phyloP scores from a whole-genome alignment of 1,140 invertebrate species.

The Procambarus virginalis region DNA sequence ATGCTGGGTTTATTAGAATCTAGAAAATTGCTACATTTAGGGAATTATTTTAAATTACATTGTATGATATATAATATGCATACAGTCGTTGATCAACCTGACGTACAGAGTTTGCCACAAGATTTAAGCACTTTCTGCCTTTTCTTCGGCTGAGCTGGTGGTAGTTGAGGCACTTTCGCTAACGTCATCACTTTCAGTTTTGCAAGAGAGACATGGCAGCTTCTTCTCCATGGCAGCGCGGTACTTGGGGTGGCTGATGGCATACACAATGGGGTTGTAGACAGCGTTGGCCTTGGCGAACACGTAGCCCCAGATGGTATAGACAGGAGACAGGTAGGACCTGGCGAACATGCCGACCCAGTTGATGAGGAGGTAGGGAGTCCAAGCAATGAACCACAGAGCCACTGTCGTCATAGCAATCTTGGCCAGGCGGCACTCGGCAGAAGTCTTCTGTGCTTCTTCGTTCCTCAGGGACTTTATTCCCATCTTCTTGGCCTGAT shows the following conservation, averaged over 20 bases:
- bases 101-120: not conserved
- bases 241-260: conserved; percentile 28
- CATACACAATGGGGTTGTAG: conserved; percentile 23
- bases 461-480: conserved; percentile 11
- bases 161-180: not conserved
- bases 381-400: conserved; percentile 24
- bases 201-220: conserved; percentile 7
- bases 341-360: not conserved
- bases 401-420: conserved; percentile 9
- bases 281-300: conserved; percentile 25
- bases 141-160: not conserved
- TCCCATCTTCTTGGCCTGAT: conserved; percentile 25
- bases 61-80: not conserved
- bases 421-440: conserved; percentile 15
- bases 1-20: not conserved
- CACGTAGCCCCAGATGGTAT: conserved; percentile 2
- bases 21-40: not conserved
- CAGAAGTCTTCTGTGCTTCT: conserved; percentile 16
- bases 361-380: not conserved
- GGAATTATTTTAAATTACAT: not conserved
- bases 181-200: not conserved
- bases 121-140: not conserved
- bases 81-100: not conserved
- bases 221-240: not conserved
- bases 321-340: not conserved